Conservation (phyloP, 1,140 invertebrate genomes). For the Drosophila navojoa region DNA sequence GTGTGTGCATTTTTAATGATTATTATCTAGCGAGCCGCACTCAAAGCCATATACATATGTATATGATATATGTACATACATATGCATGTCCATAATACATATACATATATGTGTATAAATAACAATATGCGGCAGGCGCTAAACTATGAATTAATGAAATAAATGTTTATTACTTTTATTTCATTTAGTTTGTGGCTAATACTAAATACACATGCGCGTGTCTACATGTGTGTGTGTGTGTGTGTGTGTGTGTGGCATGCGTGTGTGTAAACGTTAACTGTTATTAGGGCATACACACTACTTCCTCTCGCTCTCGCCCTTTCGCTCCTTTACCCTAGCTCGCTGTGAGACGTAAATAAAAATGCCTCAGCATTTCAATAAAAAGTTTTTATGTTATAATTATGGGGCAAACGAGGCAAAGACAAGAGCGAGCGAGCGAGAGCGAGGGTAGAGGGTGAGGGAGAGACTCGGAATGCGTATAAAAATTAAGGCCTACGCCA, state of each 20-base stretch:
- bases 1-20: constrained; percentile 65
- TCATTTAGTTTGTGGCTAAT: constrained; percentile 43
- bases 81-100: too few relatives aligned
- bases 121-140: neutral
- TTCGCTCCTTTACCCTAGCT: neutral
- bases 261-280: constrained; percentile 39
- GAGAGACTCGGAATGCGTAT: constrained; percentile 39
- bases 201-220: constrained; percentile 27
- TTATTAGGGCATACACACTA: constrained; percentile 17
- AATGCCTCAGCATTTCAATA: constrained; percentile 69
- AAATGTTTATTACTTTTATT: constrained; percentile 69
- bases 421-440: neutral
- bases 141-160: constrained; percentile 73
- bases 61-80: neutral
- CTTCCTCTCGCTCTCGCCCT: neutral
- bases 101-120: too few relatives aligned
- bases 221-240: neutral
- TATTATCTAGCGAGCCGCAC: too few relatives aligned
- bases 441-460: neutral
- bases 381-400: constrained; percentile 73
- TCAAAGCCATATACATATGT: neutral
- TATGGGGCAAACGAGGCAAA: constrained; percentile 54
- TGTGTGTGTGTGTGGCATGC: constrained; percentile 28
- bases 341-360: constrained; percentile 43
- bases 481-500: constrained; percentile 51